These are phyloP conservation scores for Psilopogon haemacephalus DNA, from an alignment of 2,113 vertebrate genomes.

Conservation along the genomic window DNA sequence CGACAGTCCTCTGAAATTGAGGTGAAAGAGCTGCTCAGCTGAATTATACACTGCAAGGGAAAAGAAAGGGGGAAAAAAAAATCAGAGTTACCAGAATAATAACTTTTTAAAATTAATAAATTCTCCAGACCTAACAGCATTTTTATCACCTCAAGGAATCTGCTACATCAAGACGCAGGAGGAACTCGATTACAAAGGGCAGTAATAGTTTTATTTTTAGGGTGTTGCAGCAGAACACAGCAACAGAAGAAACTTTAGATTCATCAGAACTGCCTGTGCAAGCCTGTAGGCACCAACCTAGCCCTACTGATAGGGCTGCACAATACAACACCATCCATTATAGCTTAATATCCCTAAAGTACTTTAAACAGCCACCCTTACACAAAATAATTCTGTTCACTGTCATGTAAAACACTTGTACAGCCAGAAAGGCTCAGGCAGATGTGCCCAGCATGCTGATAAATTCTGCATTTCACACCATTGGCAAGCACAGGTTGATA, in stretches of 20 bases:
- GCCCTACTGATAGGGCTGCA: not conserved
- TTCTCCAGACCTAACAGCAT: not conserved
- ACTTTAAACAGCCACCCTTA: not conserved
- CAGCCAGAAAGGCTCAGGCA: not conserved
- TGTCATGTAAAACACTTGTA: not conserved
- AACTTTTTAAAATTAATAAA: too few species aligned
- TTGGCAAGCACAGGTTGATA: accelerated
- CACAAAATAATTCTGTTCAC: not conserved
- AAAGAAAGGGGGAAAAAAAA: slow-evolving; percentile 16
- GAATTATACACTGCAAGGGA: slow-evolving; percentile 91
- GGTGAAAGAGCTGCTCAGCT: slow-evolving; percentile 97
- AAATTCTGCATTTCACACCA: not conserved
- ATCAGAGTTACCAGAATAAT: not conserved
- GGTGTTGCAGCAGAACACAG: not conserved
- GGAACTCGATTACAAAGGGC: not conserved
- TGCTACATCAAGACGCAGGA: not conserved
- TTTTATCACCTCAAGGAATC: not conserved
- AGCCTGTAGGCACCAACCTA: not conserved
- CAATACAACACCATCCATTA: not conserved
- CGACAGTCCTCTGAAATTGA: slow-evolving; percentile 97
- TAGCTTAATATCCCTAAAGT: not conserved
- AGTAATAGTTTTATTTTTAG: not conserved
- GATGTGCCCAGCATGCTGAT: not conserved
- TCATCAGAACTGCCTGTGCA: not conserved
- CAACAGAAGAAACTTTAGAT: not conserved